Evolutionary conservation across 2,888 invertebrate species (phyloP), one percentile per base, ranked within the genome.

Genomic region (Hololepta plana): DNA sequence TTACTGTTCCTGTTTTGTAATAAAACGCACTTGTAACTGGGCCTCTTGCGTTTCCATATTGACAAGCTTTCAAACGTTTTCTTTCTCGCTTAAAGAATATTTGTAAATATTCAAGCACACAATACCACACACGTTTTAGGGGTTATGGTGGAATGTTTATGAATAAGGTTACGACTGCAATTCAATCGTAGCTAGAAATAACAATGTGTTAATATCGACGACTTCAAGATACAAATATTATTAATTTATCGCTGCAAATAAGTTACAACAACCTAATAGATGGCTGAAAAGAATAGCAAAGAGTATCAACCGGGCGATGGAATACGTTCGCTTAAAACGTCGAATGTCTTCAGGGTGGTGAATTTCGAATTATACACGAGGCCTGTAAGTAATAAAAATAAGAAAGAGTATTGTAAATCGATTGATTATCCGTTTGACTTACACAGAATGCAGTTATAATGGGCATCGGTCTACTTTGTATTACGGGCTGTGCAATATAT

Each of bases 321-420:
- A 2, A 58, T 84, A 27, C 59, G 79, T 32, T 79, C 79, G 2
- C 50, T 84, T 35, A 63, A 57, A 52, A 73, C 79, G 9, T 75
- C 79, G 3, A 67, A 62, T 38, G 62, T 80, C 15, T 91, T 91
- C 49, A 65, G 76, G 44, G 66, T 73, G 14, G 59, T 87, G 1
- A 91, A 91, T 57, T 90, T 80, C 55, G 90, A 91, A 55, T 59
- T 91, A 2, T 91, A 87, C 50, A 69, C 74, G 1, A 84, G 75
- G 55, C 90, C 87, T 32, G 90, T 90, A 64, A 67, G 74, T 58
- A 22, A 7, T 7, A 21, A 12, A 10, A 12, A 20, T 12, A 3
- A 9, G 9, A 11, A 13, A 27, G 12, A 20, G 24, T 17, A 10
- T 14, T 11, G 23, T 23, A 26, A 13, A 14, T 21, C 24, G 25